These are phyloP conservation scores for Rhincodon typus DNA, from an alignment of 2,797 vertebrate genomes.

Conservation along the genomic window DNA sequence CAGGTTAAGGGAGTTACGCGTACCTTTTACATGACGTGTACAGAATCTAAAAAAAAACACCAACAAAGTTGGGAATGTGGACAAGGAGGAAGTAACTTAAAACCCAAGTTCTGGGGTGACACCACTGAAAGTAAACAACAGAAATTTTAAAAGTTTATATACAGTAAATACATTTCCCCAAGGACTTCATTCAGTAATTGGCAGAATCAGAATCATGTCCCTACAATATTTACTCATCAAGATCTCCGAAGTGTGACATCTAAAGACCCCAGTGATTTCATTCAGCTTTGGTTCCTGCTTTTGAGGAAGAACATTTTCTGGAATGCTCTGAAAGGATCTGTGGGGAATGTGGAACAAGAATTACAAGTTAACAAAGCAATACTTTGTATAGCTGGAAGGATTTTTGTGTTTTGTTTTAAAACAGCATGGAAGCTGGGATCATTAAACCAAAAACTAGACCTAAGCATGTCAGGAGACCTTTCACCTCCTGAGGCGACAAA, in stretches of 20 bases:
- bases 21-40: not conserved
- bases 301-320: too few relatives aligned
- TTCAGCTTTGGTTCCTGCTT: not conserved
- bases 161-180: not conserved
- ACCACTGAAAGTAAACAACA: not conserved
- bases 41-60: not conserved
- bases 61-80: not conserved
- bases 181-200: not conserved
- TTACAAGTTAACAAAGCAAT: conserved; percentile 16
- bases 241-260: not conserved
- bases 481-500: not conserved
- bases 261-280: not conserved
- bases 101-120: not conserved
- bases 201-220: not conserved
- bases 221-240: not conserved
- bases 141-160: not conserved
- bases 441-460: conserved; percentile 20
- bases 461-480: conserved; percentile 13
- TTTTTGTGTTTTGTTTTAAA: not conserved
- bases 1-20: not conserved
- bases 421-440: conserved; percentile 21
- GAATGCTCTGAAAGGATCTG: too few relatives aligned
- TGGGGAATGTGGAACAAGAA: too few relatives aligned
- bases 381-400: conserved; percentile 20
- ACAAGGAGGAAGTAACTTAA: not conserved